Conservation (phyloP, 2,888 invertebrate species). For the Drosophila merina region DNA sequence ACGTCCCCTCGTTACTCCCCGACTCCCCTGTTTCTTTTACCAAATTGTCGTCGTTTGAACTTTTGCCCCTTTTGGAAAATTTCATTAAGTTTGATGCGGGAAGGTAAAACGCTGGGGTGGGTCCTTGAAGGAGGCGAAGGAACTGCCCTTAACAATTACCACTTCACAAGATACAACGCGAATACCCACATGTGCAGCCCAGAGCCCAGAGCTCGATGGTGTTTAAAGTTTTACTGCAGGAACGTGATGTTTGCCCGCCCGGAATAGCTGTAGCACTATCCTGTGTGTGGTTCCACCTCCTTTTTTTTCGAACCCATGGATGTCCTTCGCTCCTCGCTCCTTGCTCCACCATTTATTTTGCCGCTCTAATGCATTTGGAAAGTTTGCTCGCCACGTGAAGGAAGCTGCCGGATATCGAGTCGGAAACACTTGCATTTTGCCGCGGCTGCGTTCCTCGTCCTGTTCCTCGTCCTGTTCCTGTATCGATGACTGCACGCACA, state of each 20-base stretch:
- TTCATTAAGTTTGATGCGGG: conserved; percentile 70
- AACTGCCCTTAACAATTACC: conserved; percentile 56
- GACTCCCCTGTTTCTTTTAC: conserved; percentile 4
- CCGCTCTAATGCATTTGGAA: conserved; percentile 72
- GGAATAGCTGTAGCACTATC: conserved; percentile 6
- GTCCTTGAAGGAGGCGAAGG: neutral
- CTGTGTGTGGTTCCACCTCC: neutral
- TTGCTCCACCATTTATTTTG: conserved; percentile 18
- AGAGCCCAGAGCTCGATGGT: conserved; percentile 11
- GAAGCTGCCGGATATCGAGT: conserved; percentile 71
- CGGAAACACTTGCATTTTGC: conserved; percentile 71
- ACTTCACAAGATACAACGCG: conserved; percentile 37
- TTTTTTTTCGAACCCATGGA: neutral
- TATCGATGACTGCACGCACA: conserved; percentile 24
- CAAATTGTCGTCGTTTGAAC: conserved; percentile 39
- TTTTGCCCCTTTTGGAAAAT: conserved; percentile 50
- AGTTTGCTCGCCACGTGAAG: conserved; percentile 58
- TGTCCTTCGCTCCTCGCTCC: neutral
- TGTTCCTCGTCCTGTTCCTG: conserved; percentile 8
- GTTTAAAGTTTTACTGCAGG: conserved; percentile 60
- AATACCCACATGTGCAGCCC: neutral
- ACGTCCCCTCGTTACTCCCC: neutral
- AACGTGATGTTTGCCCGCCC: conserved; percentile 64
- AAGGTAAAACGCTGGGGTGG: conserved; percentile 4
- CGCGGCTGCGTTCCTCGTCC: conserved; percentile 46